Evolutionary conservation across 2,797 vertebrate genomes (phyloP), one percentile per base, ranked within the genome.

Genomic region (Distichodus sexfasciatus): DNA sequence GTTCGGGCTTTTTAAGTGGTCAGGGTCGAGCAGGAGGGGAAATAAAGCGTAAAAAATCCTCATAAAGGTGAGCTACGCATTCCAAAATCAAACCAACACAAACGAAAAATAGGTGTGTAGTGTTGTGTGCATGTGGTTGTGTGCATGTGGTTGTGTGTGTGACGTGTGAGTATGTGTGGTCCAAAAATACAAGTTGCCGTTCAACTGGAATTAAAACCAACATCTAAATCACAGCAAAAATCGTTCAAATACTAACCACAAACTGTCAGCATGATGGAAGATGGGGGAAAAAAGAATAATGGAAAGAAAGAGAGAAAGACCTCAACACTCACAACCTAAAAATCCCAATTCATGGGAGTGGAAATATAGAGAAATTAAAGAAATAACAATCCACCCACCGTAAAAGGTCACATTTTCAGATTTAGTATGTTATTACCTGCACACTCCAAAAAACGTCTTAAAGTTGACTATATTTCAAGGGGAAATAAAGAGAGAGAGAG

Each of bases 191-290:
- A 64, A 76, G 76, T 81, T 79, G 75, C 74, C 66, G 85, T 81
- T 80, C 57, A 88, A 83, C 65, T 80, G 73, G 75, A 84, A 73
- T n/a, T 75, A 83, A 87, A 83, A 85, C 73, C 78, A 88, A 88
- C 85, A 81, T 88, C 84, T 83, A 90, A 87, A 87, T 80, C 86
- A 90, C 87, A 84, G 87, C 88, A 90, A 83, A 84, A 89, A 85
- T 87, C 81, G 79, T 81, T 82, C 72, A 81, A 40, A 75, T 28
- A 82, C 80, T 83, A 86, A 86, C 87, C 78, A 78, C 69, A 88
- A 89, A 87, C 87, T 86, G 82, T n/a, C n/a, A n/a, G n/a, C 86
- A 82, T 81, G 80, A 26, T 78, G 83, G 83, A 87, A 84, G 88
- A 78, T 87, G 84, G 87, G 79, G 85, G 83, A 85, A 26, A 38